These are phyloP conservation scores for Piscicola geometra DNA, from an alignment of 2,888 invertebrate genomes.

Conservation along the genomic window DNA sequence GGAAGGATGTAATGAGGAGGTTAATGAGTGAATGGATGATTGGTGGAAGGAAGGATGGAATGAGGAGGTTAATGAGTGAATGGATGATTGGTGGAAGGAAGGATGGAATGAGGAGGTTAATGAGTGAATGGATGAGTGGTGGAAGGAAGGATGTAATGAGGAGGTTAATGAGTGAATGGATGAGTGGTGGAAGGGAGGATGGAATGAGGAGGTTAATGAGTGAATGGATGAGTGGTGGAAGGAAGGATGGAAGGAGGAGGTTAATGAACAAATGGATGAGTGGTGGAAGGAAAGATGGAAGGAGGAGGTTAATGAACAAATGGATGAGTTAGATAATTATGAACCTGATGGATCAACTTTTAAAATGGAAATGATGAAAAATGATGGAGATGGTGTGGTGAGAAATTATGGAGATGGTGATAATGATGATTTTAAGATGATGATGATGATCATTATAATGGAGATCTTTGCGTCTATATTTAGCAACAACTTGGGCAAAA, in stretches of 20 bases:
- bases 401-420: neutral
- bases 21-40: neutral
- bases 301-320: neutral
- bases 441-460: constrained; percentile 12
- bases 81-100: neutral
- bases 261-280: neutral
- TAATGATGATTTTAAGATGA: constrained; percentile 2
- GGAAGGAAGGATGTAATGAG: neutral
- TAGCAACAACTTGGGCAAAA: too few species aligned
- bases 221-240: neutral
- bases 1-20: neutral
- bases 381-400: neutral
- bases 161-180: constrained; percentile 5
- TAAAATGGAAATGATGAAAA: neutral
- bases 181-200: neutral
- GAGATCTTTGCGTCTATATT: neutral
- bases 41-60: neutral
- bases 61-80: neutral
- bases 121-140: neutral
- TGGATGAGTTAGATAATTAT: neutral
- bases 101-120: neutral
- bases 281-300: neutral
- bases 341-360: neutral
- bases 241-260: neutral
- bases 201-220: neutral